Conservation (phyloP, 2,113 vertebrate genomes). For the Urocynchramus pylzowi region DNA sequence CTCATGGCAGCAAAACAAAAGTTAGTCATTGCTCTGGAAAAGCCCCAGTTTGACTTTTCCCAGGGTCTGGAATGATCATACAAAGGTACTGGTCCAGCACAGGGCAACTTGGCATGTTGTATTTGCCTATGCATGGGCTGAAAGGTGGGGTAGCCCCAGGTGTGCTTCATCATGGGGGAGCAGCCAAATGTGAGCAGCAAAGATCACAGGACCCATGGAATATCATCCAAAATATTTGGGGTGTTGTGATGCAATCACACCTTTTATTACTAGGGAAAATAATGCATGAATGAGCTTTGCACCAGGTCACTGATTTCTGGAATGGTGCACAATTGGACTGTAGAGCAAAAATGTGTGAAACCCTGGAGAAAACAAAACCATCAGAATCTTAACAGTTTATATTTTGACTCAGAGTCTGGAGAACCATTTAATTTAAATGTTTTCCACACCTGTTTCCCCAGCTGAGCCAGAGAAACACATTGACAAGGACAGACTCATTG, state of each 20-base stretch:
- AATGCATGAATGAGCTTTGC: neutral
- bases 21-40: neutral
- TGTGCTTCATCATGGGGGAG: neutral
- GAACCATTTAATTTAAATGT: neutral
- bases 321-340: neutral
- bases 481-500: neutral
- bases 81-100: neutral
- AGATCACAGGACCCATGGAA: neutral
- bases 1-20: neutral
- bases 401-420: neutral
- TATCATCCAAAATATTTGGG: neutral
- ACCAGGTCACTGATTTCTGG: neutral
- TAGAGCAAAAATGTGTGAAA: neutral
- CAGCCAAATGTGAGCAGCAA: neutral
- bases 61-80: neutral
- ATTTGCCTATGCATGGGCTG: accelerated
- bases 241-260: neutral
- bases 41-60: neutral
- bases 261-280: neutral
- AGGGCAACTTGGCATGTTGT: no score
- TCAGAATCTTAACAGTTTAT: neutral
- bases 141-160: neutral
- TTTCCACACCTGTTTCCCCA: constrained; percentile 6
- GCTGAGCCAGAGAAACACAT: neutral
- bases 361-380: neutral